Conservation (phyloP, 1,140 invertebrate species). For the Drosophila paulistorum region DNA sequence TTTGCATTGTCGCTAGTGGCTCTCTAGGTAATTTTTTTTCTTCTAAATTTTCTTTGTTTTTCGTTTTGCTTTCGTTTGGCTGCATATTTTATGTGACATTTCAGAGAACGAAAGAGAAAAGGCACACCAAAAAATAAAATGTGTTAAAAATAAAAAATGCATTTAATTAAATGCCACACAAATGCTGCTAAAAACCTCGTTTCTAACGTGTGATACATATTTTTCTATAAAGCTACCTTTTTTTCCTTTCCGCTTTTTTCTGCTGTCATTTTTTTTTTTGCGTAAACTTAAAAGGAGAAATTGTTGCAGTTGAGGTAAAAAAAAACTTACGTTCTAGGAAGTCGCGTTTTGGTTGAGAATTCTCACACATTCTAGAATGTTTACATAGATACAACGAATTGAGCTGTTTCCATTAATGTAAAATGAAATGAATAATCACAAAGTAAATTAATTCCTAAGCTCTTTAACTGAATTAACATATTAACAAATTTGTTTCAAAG, state of each 20-base stretch:
- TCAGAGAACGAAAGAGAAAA: conserved; percentile 3
- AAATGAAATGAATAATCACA: no score
- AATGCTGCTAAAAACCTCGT: conserved; percentile 66
- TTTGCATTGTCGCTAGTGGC: conserved; percentile 53
- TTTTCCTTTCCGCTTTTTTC: conserved; percentile 11
- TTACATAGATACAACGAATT: no score
- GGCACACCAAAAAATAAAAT: not conserved
- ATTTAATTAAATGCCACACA: conserved; percentile 80
- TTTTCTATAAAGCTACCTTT: conserved; percentile 43
- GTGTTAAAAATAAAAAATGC: conserved; percentile 59
- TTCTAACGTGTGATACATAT: conserved; percentile 67
- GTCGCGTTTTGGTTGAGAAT: no score
- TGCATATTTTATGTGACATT: conserved; percentile 75
- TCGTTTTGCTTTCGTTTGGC: not conserved
- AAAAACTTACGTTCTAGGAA: not conserved
- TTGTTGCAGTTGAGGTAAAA: not conserved
- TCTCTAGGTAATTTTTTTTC: not conserved
- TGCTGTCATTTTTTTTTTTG: conserved; percentile 38
- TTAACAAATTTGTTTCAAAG: no score
- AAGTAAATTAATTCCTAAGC: no score
- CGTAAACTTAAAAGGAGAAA: conserved; percentile 18
- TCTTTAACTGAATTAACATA: no score
- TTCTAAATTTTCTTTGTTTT: conserved; percentile 10
- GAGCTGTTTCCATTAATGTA: no score
- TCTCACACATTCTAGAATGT: no score